Evolutionary conservation across 2,113 vertebrate genomes (phyloP).

Genomic region (Saimiri boliviensis): DNA sequence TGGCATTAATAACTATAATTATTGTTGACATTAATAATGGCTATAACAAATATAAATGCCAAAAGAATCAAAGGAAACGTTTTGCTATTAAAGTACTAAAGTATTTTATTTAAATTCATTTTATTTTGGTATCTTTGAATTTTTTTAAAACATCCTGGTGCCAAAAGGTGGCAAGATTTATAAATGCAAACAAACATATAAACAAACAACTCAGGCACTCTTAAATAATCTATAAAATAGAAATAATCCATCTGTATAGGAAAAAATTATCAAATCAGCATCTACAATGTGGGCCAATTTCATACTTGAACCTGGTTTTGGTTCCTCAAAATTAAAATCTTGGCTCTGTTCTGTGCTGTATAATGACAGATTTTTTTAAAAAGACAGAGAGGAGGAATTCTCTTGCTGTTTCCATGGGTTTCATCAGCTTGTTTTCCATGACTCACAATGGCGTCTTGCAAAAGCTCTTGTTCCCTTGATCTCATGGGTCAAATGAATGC

Average conservation of each 20-base stretch:
- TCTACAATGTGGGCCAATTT: not conserved
- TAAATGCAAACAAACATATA: slow-evolving; percentile 24
- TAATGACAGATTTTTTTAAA: not conserved
- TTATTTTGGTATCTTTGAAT: slow-evolving; percentile 41
- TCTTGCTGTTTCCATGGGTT: not conserved
- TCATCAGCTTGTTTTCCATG: slow-evolving; percentile 26
- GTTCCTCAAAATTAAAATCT: slow-evolving; percentile 20
- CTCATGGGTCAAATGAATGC: not conserved
- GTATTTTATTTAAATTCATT: slow-evolving; percentile 50
- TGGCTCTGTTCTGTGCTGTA: not conserved
- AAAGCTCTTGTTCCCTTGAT: not conserved
- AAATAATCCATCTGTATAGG: not conserved
- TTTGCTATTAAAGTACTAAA: slow-evolving; percentile 42
- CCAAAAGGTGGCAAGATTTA: slow-evolving; percentile 29
- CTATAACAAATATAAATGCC: not conserved
- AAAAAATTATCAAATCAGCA: not conserved
- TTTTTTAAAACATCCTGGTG: not conserved
- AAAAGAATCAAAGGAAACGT: slow-evolving; percentile 1
- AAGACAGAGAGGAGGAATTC: not conserved
- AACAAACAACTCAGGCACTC: not conserved
- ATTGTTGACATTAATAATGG: not conserved
- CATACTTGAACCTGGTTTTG: not conserved
- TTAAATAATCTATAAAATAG: slow-evolving; percentile 16
- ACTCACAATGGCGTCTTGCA: not conserved
- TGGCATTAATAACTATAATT: not conserved